Evolutionary conservation across 2,113 vertebrate genomes (phyloP).

Genomic region (Callaeas wilsoni): DNA sequence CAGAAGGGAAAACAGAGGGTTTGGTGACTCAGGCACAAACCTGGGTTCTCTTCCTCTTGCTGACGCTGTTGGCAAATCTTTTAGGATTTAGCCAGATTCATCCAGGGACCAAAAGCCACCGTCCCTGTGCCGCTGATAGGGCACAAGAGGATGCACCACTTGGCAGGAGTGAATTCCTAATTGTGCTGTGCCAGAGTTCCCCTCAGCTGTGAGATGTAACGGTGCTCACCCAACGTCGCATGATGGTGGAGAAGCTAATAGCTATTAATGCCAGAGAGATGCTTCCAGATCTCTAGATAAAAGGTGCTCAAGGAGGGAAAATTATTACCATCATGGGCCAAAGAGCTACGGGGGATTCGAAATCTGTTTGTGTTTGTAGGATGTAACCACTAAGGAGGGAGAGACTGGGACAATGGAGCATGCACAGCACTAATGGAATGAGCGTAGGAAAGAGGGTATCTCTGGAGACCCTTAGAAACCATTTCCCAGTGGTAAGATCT

Average conservation of each 20-base stretch:
- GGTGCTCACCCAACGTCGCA: background rate
- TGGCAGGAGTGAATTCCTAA: background rate
- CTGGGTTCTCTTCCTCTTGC: background rate
- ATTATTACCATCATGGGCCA: constrained; percentile 32
- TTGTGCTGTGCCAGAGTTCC: background rate
- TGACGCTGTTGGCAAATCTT: background rate
- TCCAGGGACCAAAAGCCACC: rapidly evolving
- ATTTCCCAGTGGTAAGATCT: constrained; percentile 51
- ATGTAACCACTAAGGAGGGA: constrained; percentile 49
- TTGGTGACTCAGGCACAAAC: constrained; percentile 18
- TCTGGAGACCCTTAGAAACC: constrained; percentile 53
- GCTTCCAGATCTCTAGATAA: constrained; percentile 61
- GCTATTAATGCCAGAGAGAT: constrained; percentile 27
- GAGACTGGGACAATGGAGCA: constrained; percentile 56
- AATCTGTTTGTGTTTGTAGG: constrained; percentile 51
- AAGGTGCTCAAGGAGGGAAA: constrained; percentile 63
- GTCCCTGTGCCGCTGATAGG: background rate
- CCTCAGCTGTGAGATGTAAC: background rate
- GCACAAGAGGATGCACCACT: background rate
- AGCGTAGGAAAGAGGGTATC: constrained; percentile 54
- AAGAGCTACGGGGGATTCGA: constrained; percentile 35
- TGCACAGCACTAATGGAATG: constrained; percentile 62
- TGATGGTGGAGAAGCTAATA: background rate
- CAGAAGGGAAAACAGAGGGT: background rate
- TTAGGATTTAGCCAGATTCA: background rate